Evolutionary conservation across 1,140 invertebrate species (phyloP).

Genomic region (Cepaea nemoralis): DNA sequence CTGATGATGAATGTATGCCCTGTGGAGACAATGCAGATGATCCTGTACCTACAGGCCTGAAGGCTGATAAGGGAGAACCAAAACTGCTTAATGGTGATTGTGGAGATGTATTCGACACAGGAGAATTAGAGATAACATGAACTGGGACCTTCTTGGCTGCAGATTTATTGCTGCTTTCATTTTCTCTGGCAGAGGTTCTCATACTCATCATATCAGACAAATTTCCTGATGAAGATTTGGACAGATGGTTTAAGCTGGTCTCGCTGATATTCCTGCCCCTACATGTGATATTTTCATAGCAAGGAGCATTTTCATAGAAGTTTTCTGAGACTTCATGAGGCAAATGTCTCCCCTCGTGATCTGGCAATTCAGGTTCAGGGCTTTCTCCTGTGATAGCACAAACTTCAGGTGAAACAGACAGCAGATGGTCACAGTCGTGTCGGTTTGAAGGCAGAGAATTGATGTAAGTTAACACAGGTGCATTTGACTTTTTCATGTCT

Average conservation of each 20-base stretch:
- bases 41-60: constrained; percentile 19
- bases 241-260: constrained; percentile 7
- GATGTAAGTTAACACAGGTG: constrained; percentile 19
- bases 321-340: constrained; percentile 18
- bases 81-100: not conserved
- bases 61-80: constrained; percentile 25
- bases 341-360: not conserved
- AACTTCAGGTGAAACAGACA: constrained; percentile 33
- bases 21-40: not conserved
- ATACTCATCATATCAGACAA: not conserved
- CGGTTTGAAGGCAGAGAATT: not conserved
- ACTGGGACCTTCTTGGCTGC: constrained; percentile 2
- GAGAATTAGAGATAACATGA: not conserved
- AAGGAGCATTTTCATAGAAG: constrained; percentile 37
- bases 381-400: constrained; percentile 36
- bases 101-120: not conserved
- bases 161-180: not conserved
- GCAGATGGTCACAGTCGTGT: constrained; percentile 17
- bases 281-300: constrained; percentile 30
- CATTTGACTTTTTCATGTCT: constrained; percentile 1
- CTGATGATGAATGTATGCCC: not conserved
- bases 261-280: not conserved
- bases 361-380: not conserved
- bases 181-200: not conserved
- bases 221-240: constrained; percentile 12